These are phyloP conservation scores for Dolichoris vasculosae DNA, from an alignment of 1,140 invertebrate species.

Conservation along the genomic window DNA sequence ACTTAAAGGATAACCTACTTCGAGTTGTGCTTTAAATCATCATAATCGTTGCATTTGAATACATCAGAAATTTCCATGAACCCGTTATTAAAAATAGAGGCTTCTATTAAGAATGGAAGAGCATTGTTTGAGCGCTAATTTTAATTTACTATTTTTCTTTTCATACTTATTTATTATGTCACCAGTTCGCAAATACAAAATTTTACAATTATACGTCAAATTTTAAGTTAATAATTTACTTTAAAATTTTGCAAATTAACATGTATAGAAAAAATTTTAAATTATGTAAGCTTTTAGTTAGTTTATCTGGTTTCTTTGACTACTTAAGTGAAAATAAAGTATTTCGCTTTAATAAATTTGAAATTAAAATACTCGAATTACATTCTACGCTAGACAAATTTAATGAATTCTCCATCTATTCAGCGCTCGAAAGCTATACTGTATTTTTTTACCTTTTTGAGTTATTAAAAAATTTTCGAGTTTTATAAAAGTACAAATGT, in stretches of 20 bases:
- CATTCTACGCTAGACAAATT: background rate
- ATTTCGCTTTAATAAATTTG: background rate
- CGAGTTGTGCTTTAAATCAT: slow-evolving; percentile 7
- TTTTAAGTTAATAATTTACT: background rate
- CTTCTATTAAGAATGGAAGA: background rate
- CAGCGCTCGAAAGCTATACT: background rate
- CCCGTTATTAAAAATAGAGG: slow-evolving; percentile 20
- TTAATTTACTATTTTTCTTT: background rate
- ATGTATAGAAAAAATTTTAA: background rate
- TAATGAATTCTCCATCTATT: background rate
- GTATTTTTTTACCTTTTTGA: background rate
- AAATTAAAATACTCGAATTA: slow-evolving; percentile 6
- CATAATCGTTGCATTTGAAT: slow-evolving; percentile 34
- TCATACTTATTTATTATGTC: background rate
- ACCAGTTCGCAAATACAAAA: background rate
- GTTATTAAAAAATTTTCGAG: background rate
- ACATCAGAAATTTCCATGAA: slow-evolving; percentile 24
- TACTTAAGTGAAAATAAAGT: background rate
- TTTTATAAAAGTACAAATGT: background rate
- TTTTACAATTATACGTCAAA: background rate
- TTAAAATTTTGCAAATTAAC: background rate
- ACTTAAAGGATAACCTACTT: slow-evolving; percentile 39
- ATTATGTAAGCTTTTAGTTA: background rate
- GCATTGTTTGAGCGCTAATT: slow-evolving; percentile 6
- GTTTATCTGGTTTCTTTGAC: background rate